A percentile compares a stretch with the other conserved stretches of the same genome.
Evolutionary conservation across 2,113 vertebrate species (phyloP).

Genomic region (Columba livia): DNA sequence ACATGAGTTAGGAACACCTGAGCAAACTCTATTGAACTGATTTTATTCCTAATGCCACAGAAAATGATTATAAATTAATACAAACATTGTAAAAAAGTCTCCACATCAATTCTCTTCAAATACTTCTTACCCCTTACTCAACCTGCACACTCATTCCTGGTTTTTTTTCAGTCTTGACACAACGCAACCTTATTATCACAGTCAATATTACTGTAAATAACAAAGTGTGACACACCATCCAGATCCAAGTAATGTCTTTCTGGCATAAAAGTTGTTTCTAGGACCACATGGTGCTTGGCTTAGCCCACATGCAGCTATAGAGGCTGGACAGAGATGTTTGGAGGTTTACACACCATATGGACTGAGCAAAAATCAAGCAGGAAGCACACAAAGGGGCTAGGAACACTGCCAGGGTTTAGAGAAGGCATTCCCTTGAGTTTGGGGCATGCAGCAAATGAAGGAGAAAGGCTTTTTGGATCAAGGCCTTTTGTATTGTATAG

Average conservation of each 20-base stretch:
- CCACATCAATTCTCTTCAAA: background rate
- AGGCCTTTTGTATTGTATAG: background rate
- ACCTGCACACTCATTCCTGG: background rate
- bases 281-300: background rate
- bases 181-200: background rate
- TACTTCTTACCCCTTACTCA: background rate
- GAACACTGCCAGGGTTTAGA: background rate
- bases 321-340: background rate
- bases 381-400: background rate
- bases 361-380: slow-evolving; percentile 3
- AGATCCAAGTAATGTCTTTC: background rate
- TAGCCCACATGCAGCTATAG: background rate
- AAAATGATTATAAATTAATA: background rate
- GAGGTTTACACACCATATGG: background rate
- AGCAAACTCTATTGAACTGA: background rate
- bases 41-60: background rate
- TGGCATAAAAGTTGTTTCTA: background rate
- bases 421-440: background rate
- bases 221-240: background rate
- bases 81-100: background rate
- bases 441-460: background rate
- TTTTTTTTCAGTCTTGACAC: background rate
- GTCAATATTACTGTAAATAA: background rate
- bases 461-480: background rate
- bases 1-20: background rate